Conservation (phyloP, 2,888 invertebrate genomes). For the Frankliniella intonsa region DNA sequence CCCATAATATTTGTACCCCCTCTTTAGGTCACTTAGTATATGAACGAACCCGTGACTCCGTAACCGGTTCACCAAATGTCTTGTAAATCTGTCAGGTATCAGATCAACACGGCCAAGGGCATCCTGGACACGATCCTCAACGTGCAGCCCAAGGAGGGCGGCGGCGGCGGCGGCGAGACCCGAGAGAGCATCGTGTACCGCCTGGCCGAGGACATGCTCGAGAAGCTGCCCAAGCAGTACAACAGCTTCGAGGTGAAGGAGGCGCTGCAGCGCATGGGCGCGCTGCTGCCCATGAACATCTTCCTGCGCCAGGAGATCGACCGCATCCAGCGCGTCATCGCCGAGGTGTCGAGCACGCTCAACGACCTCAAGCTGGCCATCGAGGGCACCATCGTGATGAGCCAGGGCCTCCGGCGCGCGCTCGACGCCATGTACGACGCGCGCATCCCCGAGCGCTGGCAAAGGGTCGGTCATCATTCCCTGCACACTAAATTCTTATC, state of each 20-base stretch:
- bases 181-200: conserved; percentile 88
- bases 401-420: conserved; percentile 78
- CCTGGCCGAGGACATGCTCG: conserved; percentile 88
- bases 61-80: neutral
- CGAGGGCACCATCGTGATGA: conserved; percentile 97
- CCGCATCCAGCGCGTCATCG: conserved; percentile 82
- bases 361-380: conserved; percentile 89
- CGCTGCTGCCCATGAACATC: conserved; percentile 91
- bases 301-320: conserved; percentile 72
- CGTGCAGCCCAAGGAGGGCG: conserved; percentile 96
- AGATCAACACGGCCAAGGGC: conserved; percentile 90
- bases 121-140: conserved; percentile 91
- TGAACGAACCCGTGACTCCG: too few relatives aligned
- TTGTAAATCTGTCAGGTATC: conserved; percentile 54
- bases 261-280: conserved; percentile 84
- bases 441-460: conserved; percentile 86
- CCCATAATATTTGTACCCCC: too few relatives aligned
- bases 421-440: conserved; percentile 97
- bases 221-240: conserved; percentile 80
- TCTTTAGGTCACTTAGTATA: too few relatives aligned
- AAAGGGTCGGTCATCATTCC: conserved; percentile 57
- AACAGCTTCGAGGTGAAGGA: conserved; percentile 84
- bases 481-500: too few relatives aligned
- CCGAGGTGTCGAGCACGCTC: conserved; percentile 62
- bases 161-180: conserved; percentile 84